These are phyloP conservation scores for Pogoniulus pusillus DNA, from an alignment of 2,797 vertebrate species.

Conservation along the genomic window DNA sequence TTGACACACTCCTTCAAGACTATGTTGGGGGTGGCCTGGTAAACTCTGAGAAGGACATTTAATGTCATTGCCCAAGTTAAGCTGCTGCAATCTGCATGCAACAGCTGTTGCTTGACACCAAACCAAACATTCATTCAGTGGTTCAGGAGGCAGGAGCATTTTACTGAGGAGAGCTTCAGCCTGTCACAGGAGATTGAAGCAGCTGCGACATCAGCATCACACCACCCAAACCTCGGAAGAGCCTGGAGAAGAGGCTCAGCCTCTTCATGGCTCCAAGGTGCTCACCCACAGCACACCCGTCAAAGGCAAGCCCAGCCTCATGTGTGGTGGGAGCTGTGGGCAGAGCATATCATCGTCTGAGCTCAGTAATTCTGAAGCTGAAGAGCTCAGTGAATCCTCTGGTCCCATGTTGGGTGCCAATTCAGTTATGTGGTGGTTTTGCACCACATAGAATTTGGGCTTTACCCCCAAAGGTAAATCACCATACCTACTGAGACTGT, in stretches of 20 bases:
- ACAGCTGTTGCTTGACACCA: slow-evolving; percentile 89
- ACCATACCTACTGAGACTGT: too few species aligned
- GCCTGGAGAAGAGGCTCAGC: slow-evolving; percentile 96
- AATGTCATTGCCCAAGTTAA: slow-evolving; percentile 96
- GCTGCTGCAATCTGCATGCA: slow-evolving; percentile 93
- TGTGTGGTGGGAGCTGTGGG: too few species aligned
- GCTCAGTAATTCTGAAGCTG: too few species aligned
- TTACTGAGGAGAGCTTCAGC: slow-evolving; percentile 89
- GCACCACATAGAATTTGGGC: too few species aligned
- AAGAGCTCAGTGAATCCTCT: too few species aligned
- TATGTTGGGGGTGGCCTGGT: slow-evolving; percentile 90
- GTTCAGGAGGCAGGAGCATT: slow-evolving; percentile 85
- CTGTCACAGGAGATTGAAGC: slow-evolving; percentile 90
- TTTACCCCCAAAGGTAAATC: too few species aligned
- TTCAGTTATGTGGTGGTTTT: too few species aligned
- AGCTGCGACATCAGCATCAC: slow-evolving; percentile 84
- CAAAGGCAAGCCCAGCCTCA: too few species aligned
- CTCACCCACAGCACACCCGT: too few species aligned
- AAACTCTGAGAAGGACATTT: slow-evolving; percentile 98
- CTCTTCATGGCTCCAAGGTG: slow-evolving; percentile 27
- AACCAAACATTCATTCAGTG: slow-evolving; percentile 87
- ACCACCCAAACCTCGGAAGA: slow-evolving; percentile 88
- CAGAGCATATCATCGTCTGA: too few species aligned
- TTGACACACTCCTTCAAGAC: slow-evolving; percentile 93
- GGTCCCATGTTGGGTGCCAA: too few species aligned